Conservation (phyloP, 2,113 vertebrate species). For the Oryzias javanicus region DNA sequence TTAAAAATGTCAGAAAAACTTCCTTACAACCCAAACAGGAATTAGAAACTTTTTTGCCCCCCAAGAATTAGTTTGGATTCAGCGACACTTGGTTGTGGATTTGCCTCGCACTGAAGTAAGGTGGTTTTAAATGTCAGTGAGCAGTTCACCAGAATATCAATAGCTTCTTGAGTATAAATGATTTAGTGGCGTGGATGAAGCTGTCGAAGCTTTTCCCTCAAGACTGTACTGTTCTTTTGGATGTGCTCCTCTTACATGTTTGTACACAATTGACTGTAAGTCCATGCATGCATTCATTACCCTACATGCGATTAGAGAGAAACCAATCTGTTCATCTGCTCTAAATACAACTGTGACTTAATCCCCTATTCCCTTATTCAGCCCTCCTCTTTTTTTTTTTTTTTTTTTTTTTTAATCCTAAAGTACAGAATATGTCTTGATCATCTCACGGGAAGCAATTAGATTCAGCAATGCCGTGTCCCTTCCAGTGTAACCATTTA, state of each 20-base stretch:
- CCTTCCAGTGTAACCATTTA: constrained; percentile 27
- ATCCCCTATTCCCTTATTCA: constrained; percentile 33
- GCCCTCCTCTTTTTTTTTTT: too few relatives aligned
- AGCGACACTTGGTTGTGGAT: background rate
- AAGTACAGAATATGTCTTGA: constrained; percentile 36
- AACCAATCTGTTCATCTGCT: constrained; percentile 15
- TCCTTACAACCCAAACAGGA: too few relatives aligned
- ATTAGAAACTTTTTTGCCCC: too few relatives aligned
- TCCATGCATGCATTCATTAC: constrained; percentile 10
- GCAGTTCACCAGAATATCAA: constrained; percentile 26
- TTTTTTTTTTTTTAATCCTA: constrained; percentile 6
- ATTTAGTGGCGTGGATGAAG: constrained; percentile 23
- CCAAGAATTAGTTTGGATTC: background rate
- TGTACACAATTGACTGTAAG: constrained; percentile 1
- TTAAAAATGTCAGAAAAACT: too few relatives aligned
- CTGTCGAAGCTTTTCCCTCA: constrained; percentile 10
- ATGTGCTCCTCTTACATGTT: constrained; percentile 19
- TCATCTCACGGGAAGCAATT: constrained; percentile 54
- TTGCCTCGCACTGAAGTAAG: background rate
- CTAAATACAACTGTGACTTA: constrained; percentile 9
- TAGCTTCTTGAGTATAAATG: constrained; percentile 12
- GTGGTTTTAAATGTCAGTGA: constrained; percentile 28
- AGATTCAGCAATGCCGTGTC: constrained; percentile 34
- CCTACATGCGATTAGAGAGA: background rate
- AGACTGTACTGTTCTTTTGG: background rate